Evolutionary conservation across 2,113 vertebrate species (phyloP), one percentile per base, ranked within the genome.

Genomic region (Chaetura pelagica): DNA sequence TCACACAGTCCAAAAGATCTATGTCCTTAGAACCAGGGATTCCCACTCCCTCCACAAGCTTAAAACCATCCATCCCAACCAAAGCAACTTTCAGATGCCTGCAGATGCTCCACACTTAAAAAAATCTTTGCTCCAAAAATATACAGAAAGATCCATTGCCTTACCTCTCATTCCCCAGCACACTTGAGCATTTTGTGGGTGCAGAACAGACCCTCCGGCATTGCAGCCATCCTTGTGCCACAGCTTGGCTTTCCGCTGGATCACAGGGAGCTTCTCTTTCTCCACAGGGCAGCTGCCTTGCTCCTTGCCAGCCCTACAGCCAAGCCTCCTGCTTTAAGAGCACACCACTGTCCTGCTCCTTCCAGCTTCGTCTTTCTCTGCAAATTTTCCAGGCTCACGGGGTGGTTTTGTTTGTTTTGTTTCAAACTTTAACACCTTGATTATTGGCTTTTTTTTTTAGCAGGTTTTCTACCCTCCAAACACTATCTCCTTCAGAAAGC

Each of bases 101-200:
- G 35, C 42, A 7, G 1, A 2, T 67, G 34, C 48, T 68, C 52
- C 23, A 11, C 13, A 4, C 18, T 59, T 52, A 24, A 35, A 35
- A 78, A 73, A 22, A 38, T 38, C 16, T 64, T 72, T 40, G 23
- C 44, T 57, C 69, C 34, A 75, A 72, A 90, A 81, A 40, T 11
- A 64, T 13, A 22, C 11, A 68, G 51, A 71, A 87, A 80, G 46
- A 1, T 3, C 3, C 0, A 0, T 15, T 5, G 1, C 12, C 95
- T 96, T 96, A 97, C 95, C 95, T 96, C 86, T 38, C 0, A 0
- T 40, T 92, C 48, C 61, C 38, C 61, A 42, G 51, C 15, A 48
- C 17, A 5, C 38, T 52, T 10, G 32, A 15, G 15, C 49, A 51
- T 90, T 69, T 82, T 69, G 27, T 0, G 4, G 38, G 30, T 34